Evolutionary conservation across 2,888 invertebrate genomes (phyloP).

Genomic region (Hirtodrosophila alboralis): DNA sequence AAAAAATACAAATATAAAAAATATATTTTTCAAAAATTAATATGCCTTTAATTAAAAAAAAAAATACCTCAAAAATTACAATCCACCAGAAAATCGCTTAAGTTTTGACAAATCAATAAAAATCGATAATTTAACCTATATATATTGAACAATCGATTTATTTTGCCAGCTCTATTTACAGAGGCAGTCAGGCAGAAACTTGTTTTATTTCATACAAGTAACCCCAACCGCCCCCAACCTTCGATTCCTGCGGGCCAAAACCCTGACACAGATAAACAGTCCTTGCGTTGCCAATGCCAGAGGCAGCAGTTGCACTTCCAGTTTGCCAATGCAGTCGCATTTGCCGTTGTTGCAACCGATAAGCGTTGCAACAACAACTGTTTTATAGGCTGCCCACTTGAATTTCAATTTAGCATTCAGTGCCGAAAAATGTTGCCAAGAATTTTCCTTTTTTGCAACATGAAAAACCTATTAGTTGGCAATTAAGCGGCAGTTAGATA

Average conservation of each 20-base stretch:
- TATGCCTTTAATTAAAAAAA: too few relatives aligned
- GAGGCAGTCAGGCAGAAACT: neutral
- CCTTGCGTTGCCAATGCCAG: constrained; percentile 36
- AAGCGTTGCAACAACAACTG: constrained; percentile 19
- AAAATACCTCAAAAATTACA: too few relatives aligned
- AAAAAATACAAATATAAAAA: too few relatives aligned
- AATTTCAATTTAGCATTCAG: constrained; percentile 28
- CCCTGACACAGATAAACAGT: constrained; percentile 54
- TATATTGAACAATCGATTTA: too few relatives aligned
- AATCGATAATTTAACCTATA: too few relatives aligned
- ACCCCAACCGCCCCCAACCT: neutral
- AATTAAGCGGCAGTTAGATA: constrained; percentile 55
- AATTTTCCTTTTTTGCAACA: constrained; percentile 35
- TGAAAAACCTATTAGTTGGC: constrained; percentile 62
- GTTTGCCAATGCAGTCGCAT: neutral
- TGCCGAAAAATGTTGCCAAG: constrained; percentile 16
- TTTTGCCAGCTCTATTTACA: too few relatives aligned
- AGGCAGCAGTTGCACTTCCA: constrained; percentile 6
- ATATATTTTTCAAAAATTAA: too few relatives aligned
- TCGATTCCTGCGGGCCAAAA: constrained; percentile 1
- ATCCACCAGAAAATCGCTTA: too few relatives aligned
- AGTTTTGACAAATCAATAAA: too few relatives aligned
- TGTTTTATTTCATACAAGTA: neutral
- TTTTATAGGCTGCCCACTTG: constrained; percentile 24
- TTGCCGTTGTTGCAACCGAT: constrained; percentile 14